A percentile compares a stretch with the other conserved stretches of the same genome.
Conservation (phyloP, 2,888 invertebrate species). For the Bimastos eiseni region DNA sequence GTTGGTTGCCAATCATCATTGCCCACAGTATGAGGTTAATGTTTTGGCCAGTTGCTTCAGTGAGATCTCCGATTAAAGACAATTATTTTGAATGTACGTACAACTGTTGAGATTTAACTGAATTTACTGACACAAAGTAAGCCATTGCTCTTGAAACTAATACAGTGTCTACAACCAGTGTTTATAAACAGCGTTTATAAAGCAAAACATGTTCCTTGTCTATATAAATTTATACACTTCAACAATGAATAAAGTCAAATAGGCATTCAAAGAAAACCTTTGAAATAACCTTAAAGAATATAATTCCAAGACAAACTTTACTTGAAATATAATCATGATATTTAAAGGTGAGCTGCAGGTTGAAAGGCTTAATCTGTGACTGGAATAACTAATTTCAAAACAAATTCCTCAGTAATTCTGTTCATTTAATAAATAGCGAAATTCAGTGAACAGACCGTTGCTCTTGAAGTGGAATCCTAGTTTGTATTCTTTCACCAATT, state of each 20-base stretch:
- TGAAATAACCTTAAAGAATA: background rate
- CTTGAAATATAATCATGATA: background rate
- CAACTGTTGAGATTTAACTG: background rate
- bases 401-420: background rate
- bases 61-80: no score
- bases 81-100: no score
- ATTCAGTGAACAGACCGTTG: background rate
- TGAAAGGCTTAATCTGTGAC: background rate
- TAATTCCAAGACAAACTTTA: background rate
- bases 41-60: no score
- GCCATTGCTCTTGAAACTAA: background rate
- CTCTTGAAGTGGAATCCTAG: slow-evolving; percentile 18
- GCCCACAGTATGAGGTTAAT: no score
- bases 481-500: slow-evolving; percentile 19
- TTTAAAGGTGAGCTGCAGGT: background rate
- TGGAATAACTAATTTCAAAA: background rate
- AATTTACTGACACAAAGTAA: background rate
- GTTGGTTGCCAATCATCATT: no score
- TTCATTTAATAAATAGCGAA: background rate
- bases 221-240: background rate
- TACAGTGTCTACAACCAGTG: no score
- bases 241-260: background rate
- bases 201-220: background rate
- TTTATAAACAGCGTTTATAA: no score
- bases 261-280: background rate